Base-by-base conservation (phyloP, 1,140 invertebrate genomes). In the Drosophila dunni region DNA sequence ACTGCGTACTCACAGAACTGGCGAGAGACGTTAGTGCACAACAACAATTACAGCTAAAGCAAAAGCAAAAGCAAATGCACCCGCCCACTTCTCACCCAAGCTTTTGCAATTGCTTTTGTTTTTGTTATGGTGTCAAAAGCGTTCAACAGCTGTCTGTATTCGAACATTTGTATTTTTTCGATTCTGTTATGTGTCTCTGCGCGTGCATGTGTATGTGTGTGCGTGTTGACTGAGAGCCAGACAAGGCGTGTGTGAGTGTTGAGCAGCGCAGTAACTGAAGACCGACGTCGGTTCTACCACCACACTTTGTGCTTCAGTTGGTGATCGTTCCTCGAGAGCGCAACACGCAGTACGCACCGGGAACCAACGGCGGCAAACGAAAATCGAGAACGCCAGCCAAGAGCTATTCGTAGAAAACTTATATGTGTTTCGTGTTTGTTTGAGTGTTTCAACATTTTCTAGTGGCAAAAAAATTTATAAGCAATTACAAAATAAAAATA, bases 141-240 rank as follows among this genome's bases (percentile, higher is more conserved):
- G 69, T 83, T 88, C 84, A 88, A 86, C 84, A 86, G 83, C 83
- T 86, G 83, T 74, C 75, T 79, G 67, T 38, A 36, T 11, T 57
- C 34, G 58, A 70, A 64, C 61, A 68, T 73, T 74, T 46, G 66
- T 68, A 70, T 85, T 70, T 64, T 57, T 57, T 50, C 54, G 68
- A 64, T 84, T 77, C 78, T 34, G 50, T 20, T 20, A 10, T 46
- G 42, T 20, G n/a, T 17, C 10, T 51, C 62, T 67, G 8, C 56
- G 50, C 24, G 3, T 29, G 6, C 6, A 29, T 29, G 24, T 29
- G 24, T 29, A 11, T 29, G 15, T 51, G 66, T 67, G 10, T 64
- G 50, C 46, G 67, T 64, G 77, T 72, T 73, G 62, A 62, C 51
- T 20, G 72, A 61, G 78, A 57, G 61, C 8, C 40, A 48, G 42